phyloP scores from a whole-genome alignment of 2,797 vertebrate species.

The Siniperca undulata region DNA sequence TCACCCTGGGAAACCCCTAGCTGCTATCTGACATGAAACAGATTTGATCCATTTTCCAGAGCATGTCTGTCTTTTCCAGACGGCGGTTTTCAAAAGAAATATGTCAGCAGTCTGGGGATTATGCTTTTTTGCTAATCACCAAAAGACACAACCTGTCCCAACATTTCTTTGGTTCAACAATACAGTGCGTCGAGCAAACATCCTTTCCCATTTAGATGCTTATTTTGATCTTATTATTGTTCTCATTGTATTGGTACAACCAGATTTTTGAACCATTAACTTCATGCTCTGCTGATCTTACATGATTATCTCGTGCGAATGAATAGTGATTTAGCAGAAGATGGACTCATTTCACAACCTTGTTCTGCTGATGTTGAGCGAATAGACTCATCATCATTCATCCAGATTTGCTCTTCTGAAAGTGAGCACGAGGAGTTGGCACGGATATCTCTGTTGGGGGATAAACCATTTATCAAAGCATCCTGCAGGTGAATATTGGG shows the following conservation, averaged over 20 bases:
- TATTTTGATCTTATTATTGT: constrained; percentile 69
- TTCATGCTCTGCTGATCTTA: constrained; percentile 49
- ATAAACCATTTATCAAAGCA: constrained; percentile 41
- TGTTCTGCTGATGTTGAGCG: constrained; percentile 54
- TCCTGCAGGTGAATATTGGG: constrained; percentile 22
- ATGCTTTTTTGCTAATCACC: constrained; percentile 71
- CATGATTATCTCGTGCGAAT: constrained; percentile 67
- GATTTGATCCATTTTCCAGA: constrained; percentile 75
- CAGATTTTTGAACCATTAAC: constrained; percentile 61
- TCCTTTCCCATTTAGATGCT: constrained; percentile 68
- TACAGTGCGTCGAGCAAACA: constrained; percentile 22
- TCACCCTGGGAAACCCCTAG: constrained; percentile 58
- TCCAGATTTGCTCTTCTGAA: constrained; percentile 37
- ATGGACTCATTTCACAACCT: constrained; percentile 57
- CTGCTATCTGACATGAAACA: constrained; percentile 76
- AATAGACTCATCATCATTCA: constrained; percentile 56
- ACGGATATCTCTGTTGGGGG: constrained; percentile 13
- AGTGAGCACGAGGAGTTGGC: constrained; percentile 12
- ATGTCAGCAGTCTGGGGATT: constrained; percentile 80
- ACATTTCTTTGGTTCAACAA: constrained; percentile 63
- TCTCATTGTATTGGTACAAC: constrained; percentile 64
- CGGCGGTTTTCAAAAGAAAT: constrained; percentile 73
- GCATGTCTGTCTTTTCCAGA: constrained; percentile 77
- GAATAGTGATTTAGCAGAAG: constrained; percentile 56
- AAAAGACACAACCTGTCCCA: constrained; percentile 70